A percentile compares a stretch with the other conserved stretches of the same genome.
Conservation (phyloP, 2,888 invertebrate genomes). For the Amphipyra tragopoginis region DNA sequence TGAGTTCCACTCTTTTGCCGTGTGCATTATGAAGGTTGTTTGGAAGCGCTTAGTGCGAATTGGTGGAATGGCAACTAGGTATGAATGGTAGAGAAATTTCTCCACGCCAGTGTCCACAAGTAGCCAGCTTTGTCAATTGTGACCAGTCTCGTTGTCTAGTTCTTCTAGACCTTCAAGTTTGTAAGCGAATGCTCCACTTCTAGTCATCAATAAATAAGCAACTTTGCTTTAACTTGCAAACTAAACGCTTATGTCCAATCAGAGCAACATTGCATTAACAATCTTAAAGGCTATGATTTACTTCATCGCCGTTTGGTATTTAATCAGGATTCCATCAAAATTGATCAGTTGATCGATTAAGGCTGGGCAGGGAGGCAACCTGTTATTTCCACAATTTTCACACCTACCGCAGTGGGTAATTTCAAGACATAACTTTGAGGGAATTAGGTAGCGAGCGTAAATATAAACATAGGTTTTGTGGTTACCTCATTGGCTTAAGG, state of each 20-base stretch:
- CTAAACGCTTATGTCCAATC: slow-evolving; percentile 4
- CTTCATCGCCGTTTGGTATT: slow-evolving; percentile 37
- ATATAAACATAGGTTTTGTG: slow-evolving; percentile 41
- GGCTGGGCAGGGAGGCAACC: slow-evolving; percentile 16
- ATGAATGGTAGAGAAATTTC: too few species aligned
- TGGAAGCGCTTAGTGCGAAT: too few species aligned
- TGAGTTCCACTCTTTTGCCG: too few species aligned
- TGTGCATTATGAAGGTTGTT: too few species aligned
- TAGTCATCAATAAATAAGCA: too few species aligned
- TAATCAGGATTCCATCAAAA: slow-evolving; percentile 52
- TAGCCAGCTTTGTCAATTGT: too few species aligned
- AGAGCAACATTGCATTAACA: slow-evolving; percentile 28
- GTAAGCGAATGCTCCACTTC: too few species aligned
- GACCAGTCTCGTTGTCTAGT: too few species aligned
- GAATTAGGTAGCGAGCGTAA: slow-evolving; percentile 20
- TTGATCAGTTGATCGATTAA: slow-evolving; percentile 40
- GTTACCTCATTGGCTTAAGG: slow-evolving; percentile 2
- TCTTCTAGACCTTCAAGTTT: too few species aligned
- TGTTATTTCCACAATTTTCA: slow-evolving; percentile 54
- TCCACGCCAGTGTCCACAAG: too few species aligned
- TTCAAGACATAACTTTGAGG: slow-evolving; percentile 40
- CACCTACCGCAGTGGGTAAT: slow-evolving; percentile 51
- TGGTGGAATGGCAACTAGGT: too few species aligned
- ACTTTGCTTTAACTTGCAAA: too few species aligned
- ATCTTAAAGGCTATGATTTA: slow-evolving; percentile 38